These are phyloP conservation scores for Drosophila nigromelanica DNA, from an alignment of 1,140 invertebrate genomes.

Conservation along the genomic window DNA sequence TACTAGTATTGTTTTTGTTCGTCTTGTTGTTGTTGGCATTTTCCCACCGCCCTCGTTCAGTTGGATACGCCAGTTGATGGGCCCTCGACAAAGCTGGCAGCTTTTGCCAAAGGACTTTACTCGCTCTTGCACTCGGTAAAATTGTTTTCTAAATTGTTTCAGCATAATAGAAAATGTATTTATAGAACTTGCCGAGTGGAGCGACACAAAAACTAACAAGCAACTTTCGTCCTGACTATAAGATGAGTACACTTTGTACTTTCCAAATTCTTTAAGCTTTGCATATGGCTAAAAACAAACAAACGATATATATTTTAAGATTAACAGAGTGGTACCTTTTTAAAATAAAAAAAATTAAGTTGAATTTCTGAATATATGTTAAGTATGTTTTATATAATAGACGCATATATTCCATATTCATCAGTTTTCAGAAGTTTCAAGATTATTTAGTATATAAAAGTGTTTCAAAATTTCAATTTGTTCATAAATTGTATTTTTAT, in stretches of 20 bases:
- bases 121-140: conserved; percentile 32
- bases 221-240: background rate
- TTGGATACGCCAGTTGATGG: conserved; percentile 33
- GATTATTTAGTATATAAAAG: too few relatives aligned
- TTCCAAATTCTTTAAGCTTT: background rate
- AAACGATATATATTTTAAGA: too few relatives aligned
- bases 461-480: too few relatives aligned
- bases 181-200: conserved; percentile 23
- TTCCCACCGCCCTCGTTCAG: conserved; percentile 16
- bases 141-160: conserved; percentile 66
- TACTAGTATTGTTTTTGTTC: conserved; percentile 29
- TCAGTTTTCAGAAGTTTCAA: too few relatives aligned
- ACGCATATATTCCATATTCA: too few relatives aligned
- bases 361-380: too few relatives aligned
- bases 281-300: background rate
- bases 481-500: too few relatives aligned
- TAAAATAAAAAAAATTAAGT: too few relatives aligned
- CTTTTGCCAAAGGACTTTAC: conserved; percentile 28
- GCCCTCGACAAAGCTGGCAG: conserved; percentile 21
- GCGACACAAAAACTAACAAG: conserved; percentile 10
- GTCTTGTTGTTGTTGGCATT: conserved; percentile 12
- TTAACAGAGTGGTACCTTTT: too few relatives aligned
- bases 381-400: too few relatives aligned
- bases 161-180: conserved; percentile 63
- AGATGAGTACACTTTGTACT: background rate